These are phyloP conservation scores for Hyla sarda DNA, from an alignment of 2,113 vertebrate species.

Conservation along the genomic window DNA sequence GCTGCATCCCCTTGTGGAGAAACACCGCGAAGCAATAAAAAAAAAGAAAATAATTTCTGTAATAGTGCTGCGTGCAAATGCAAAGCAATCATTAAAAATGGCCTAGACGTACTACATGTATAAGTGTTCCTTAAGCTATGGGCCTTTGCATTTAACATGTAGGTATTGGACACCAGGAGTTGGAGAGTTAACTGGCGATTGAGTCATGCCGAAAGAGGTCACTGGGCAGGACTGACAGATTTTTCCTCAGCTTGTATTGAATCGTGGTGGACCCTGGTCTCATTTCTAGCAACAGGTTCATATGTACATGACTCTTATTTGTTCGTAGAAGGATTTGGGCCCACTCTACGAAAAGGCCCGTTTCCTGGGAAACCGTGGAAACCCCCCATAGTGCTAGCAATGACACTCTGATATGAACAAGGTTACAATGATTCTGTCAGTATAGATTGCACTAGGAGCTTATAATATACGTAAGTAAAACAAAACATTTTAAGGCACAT, in stretches of 20 bases:
- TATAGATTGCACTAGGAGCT: neutral
- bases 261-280: conserved; percentile 17
- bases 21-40: neutral
- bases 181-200: conserved; percentile 18
- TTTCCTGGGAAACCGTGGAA: conserved; percentile 51
- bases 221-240: conserved; percentile 28
- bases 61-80: neutral
- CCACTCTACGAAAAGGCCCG: conserved; percentile 27
- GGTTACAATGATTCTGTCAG: neutral
- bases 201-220: conserved; percentile 35
- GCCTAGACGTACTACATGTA: neutral
- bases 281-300: conserved; percentile 49
- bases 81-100: neutral
- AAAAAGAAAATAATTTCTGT: neutral
- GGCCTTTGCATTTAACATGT: neutral
- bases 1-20: conserved; percentile 19
- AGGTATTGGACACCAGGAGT: neutral
- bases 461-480: neutral
- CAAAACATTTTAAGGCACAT: neutral
- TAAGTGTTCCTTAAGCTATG: neutral
- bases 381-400: conserved; percentile 39
- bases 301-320: conserved; percentile 17
- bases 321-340: conserved; percentile 42
- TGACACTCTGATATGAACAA: conserved; percentile 33
- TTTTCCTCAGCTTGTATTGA: conserved; percentile 19